A percentile compares a stretch with the other conserved stretches of the same genome.
Conservation (phyloP, 2,888 invertebrate genomes). For the Pristionchus japonicus region DNA sequence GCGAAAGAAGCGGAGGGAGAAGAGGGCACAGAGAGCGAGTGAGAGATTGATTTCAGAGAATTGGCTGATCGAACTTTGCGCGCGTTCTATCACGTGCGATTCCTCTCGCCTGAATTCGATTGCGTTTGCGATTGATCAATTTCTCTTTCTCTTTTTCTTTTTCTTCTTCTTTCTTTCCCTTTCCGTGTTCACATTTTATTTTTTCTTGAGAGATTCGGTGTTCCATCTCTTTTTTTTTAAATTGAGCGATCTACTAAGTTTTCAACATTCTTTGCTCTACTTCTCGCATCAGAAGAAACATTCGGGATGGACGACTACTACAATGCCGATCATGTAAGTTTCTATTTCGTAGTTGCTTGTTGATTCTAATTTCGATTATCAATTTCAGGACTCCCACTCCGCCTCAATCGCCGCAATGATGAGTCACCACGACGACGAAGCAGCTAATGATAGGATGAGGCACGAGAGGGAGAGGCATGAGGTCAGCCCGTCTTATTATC, state of each 20-base stretch:
- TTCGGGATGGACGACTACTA: not conserved
- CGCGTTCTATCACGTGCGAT: not conserved
- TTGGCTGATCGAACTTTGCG: not conserved
- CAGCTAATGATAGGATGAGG: not conserved
- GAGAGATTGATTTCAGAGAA: too few relatives aligned
- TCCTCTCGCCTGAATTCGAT: not conserved
- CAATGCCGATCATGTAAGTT: not conserved
- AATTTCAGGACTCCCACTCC: not conserved
- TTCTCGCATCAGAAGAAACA: not conserved
- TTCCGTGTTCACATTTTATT: too few relatives aligned
- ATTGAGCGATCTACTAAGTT: too few relatives aligned
- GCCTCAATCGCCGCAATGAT: not conserved
- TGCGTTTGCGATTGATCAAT: not conserved
- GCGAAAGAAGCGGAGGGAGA: not conserved
- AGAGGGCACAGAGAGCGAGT: not conserved
- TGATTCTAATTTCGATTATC: not conserved
- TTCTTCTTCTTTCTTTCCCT: not conserved
- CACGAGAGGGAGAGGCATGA: not conserved
- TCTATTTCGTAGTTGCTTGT: not conserved
- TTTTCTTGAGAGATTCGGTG: too few relatives aligned
- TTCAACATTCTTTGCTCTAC: too few relatives aligned
- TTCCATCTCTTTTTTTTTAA: too few relatives aligned
- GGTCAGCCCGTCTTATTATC: too few relatives aligned
- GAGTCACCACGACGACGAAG: not conserved
- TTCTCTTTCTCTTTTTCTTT: not conserved